These are phyloP conservation scores for Cephalopholis sonnerati DNA, from an alignment of 2,113 vertebrate genomes.

Conservation along the genomic window DNA sequence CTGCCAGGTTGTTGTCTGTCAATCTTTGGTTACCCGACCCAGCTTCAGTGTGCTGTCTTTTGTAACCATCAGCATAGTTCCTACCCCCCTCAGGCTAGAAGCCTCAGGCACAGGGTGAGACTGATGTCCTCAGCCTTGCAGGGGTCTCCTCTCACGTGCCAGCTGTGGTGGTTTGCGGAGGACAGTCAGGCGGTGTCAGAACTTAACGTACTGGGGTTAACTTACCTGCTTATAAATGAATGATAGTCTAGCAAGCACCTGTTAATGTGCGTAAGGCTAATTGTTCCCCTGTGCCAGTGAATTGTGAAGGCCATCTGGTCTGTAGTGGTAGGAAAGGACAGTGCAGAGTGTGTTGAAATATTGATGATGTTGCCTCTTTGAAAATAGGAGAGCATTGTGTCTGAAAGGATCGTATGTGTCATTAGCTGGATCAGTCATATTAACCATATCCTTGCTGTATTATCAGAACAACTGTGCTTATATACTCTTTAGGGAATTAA, in stretches of 20 bases:
- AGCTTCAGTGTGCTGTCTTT: not conserved
- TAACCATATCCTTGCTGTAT: not conserved
- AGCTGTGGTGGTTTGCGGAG: conserved; percentile 24
- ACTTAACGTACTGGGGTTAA: conserved; percentile 48
- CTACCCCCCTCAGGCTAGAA: conserved; percentile 3
- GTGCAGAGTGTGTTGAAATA: conserved; percentile 47
- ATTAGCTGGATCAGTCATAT: not conserved
- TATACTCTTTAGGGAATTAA: too few relatives aligned
- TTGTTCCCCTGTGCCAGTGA: conserved; percentile 44
- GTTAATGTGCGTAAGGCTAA: conserved; percentile 43
- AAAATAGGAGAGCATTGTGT: conserved; percentile 9
- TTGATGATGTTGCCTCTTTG: conserved; percentile 48
- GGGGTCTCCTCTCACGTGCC: conserved; percentile 35
- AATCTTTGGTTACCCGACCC: conserved; percentile 39
- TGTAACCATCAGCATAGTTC: conserved; percentile 4
- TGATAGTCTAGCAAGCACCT: conserved; percentile 52
- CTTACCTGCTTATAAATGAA: conserved; percentile 70
- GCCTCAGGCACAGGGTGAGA: conserved; percentile 13
- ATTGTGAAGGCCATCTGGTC: conserved; percentile 64
- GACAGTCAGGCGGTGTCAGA: conserved; percentile 23
- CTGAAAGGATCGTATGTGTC: conserved; percentile 15
- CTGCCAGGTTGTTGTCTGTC: not conserved
- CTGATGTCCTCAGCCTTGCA: conserved; percentile 18
- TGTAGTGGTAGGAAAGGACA: conserved; percentile 38
- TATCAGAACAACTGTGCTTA: not conserved